A percentile compares a stretch with the other conserved stretches of the same genome.
Conservation (phyloP, 1,140 invertebrate species). For the Solen grandis region DNA sequence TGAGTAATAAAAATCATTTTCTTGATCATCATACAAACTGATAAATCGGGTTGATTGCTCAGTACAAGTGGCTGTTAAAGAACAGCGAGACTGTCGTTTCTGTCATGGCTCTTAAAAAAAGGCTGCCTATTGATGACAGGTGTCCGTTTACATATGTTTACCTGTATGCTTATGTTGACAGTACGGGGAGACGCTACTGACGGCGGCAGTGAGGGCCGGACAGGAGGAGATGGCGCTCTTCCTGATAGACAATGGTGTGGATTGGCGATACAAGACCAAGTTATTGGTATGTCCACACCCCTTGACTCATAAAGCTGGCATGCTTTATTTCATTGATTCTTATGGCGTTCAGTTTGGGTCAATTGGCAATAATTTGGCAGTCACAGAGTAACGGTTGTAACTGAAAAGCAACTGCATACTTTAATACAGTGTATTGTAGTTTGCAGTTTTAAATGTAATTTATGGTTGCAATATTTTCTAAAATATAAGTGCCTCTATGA, state of each 20-base stretch:
- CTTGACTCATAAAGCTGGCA: background rate
- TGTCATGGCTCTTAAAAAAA: background rate
- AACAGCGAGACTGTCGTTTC: background rate
- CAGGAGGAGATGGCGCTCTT: constrained; percentile 74
- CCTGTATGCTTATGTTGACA: constrained; percentile 47
- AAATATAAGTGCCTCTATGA: no score
- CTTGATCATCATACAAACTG: no score
- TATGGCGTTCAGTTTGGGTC: background rate
- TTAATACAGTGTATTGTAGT: background rate
- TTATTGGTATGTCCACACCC: constrained; percentile 61
- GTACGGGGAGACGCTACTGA: constrained; percentile 76
- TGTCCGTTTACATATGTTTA: background rate
- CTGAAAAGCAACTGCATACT: background rate
- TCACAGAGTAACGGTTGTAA: background rate
- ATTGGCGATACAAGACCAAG: constrained; percentile 64
- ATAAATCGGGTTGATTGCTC: no score
- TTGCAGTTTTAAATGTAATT: background rate
- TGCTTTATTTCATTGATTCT: background rate
- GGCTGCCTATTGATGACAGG: background rate
- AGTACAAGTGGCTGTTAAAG: background rate
- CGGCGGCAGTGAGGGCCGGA: constrained; percentile 71
- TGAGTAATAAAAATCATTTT: no score
- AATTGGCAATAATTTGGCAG: no score
- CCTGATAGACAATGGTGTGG: constrained; percentile 76
- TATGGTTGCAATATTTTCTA: background rate